Base-by-base conservation (phyloP, 1,140 invertebrate genomes). In the Rhyzopertha dominica region DNA sequence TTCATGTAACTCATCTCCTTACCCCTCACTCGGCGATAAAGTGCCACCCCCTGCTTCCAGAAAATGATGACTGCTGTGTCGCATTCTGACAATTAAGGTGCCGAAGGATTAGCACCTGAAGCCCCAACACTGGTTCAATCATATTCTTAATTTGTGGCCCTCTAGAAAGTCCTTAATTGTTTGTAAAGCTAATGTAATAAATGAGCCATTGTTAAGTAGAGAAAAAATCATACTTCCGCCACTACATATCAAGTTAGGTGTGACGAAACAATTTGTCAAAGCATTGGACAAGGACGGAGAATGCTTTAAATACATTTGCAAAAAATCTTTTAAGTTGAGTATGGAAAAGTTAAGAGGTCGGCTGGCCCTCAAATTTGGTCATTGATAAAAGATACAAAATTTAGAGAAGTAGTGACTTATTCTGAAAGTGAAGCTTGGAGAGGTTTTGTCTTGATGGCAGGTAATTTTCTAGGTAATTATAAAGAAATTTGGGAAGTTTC, bases 211-310 rank as follows among this genome's bases (percentile, higher is more conserved):
- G 34, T 47, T 68, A 20, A 59, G 64, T 23, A 26, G 39, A 42
- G 47, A 58, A 7, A 53, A 56, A 50, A 56, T 59, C 20, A 50
- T 61, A 30, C 38, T 65, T 40, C 57, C 62, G 47, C 58, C 56
- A 46, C 35, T 65, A 9, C 58, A 68, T 50, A 66, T 68, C 10
- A 69, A 64, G 37, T 40, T 61, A 23, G 57, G 51, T 9, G 25
- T 65, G 2, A 59, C 63, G 43, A 67, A 65, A 43, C 56, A 59
- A 23, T 66, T 62, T 61, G 54, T 62, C 1, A 64, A 68, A 46
- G 53, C 58, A 4, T 39, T 62, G 20, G 52, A 40, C 51, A 52
- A 36, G 38, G 0, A 38, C 28, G 38, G 5, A 31, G 36, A 41
- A 36, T 52, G 40, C 20, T 56, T 59, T 36, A 47, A 41, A 8